Conservation (phyloP, 1,140 invertebrate species). For the Galendromus occidentalis region DNA sequence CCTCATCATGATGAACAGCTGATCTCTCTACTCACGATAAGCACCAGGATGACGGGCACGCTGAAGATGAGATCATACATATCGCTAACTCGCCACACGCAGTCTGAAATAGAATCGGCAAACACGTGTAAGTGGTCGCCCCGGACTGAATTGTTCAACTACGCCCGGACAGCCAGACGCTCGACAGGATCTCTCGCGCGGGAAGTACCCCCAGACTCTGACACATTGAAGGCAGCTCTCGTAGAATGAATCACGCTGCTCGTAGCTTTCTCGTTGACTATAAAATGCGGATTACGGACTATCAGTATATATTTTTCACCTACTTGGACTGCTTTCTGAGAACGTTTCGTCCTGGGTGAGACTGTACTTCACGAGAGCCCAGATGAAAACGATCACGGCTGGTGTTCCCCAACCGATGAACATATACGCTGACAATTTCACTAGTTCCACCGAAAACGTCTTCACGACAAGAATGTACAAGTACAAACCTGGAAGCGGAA, state of each 20-base stretch:
- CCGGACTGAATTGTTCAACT: too few species aligned
- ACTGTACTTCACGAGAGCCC: slow-evolving; percentile 14
- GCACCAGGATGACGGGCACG: slow-evolving; percentile 19
- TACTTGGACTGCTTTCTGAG: background rate
- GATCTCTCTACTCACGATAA: slow-evolving; percentile 20
- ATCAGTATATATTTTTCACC: background rate
- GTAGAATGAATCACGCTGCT: too few species aligned
- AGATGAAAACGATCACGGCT: slow-evolving; percentile 12
- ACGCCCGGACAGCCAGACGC: too few species aligned
- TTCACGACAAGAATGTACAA: slow-evolving; percentile 78
- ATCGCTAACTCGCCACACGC: slow-evolving; percentile 19
- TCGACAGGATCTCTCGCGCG: too few species aligned
- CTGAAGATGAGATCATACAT: slow-evolving; percentile 22
- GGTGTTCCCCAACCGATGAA: slow-evolving; percentile 71
- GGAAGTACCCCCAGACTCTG: too few species aligned
- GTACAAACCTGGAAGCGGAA: slow-evolving; percentile 51
- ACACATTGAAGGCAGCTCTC: too few species aligned
- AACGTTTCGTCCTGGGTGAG: background rate
- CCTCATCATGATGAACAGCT: too few species aligned
- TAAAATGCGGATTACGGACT: background rate
- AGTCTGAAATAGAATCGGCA: slow-evolving; percentile 15
- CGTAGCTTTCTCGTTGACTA: too few species aligned
- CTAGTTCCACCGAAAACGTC: slow-evolving; percentile 71
- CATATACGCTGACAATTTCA: slow-evolving; percentile 60
- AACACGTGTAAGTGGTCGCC: too few species aligned